Conservation (phyloP, 2,888 invertebrate genomes). For the Trichogramma evanescens region DNA sequence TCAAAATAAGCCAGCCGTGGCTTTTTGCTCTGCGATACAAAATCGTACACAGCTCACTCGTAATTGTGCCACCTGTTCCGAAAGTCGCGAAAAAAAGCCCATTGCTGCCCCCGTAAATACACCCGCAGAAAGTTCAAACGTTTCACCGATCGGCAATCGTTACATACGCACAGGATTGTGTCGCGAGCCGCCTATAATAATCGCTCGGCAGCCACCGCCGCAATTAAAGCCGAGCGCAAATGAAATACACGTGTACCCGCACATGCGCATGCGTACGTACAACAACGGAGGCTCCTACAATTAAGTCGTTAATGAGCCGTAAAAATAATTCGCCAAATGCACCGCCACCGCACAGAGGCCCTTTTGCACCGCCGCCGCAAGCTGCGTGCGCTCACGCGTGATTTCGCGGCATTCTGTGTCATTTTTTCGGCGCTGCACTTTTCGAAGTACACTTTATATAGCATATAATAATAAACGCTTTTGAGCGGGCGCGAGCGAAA, state of each 20-base stretch:
- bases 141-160: slow-evolving; percentile 39
- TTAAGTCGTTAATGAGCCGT: slow-evolving; percentile 32
- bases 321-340: slow-evolving; percentile 24
- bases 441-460: too few species aligned
- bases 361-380: not conserved
- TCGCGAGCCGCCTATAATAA: slow-evolving; percentile 20
- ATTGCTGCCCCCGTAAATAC: too few species aligned
- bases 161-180: slow-evolving; percentile 29
- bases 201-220: too few species aligned
- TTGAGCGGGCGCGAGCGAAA: too few species aligned
- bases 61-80: too few species aligned
- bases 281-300: slow-evolving; percentile 21
- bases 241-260: not conserved
- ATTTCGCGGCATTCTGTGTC: not conserved
- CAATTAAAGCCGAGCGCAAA: not conserved
- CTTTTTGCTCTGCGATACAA: too few species aligned
- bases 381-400: not conserved
- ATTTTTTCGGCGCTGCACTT: not conserved
- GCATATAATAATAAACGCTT: too few species aligned
- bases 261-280: slow-evolving; percentile 1
- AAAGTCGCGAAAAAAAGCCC: too few species aligned
- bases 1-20: too few species aligned
- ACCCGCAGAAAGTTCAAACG: slow-evolving; percentile 13
- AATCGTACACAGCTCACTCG: too few species aligned
- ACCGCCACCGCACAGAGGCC: not conserved